Evolutionary conservation across 2,113 vertebrate species (phyloP), one percentile per base, ranked within the genome.

Genomic region (Brienomyrus longianalis): DNA sequence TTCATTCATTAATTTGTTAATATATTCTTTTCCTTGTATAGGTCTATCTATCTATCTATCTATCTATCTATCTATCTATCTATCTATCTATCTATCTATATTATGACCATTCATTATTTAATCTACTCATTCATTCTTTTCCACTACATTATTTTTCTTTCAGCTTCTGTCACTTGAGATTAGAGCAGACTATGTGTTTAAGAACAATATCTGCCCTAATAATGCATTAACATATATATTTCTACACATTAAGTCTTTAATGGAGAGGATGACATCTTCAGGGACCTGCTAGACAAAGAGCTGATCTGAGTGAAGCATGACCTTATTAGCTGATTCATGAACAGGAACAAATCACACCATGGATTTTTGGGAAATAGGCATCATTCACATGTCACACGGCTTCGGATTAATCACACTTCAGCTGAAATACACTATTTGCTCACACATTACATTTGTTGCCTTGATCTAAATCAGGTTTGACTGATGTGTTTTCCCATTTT

Each of bases 161-260:
- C 56, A 77, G 88, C 51, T 84, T 59, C 52, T 89, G 88, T 89
- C 88, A 89, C 52, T 52, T 31, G n/a, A n/a, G 39, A 62, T 89
- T 59, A 84, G 77, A 43, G 23, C 27, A 85, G 77, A 23, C 77
- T 27, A 10, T 47, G 88, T 39, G 31, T 77, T 31, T 77, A 77
- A 35, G 13, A 39, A 77, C 31, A 77, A 77, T 77, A 5, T 3
- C 31, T 77, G 15, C 15, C 74, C 11, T 80, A 80, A 43, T 43
- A 19, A 19, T 43, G 17, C 43, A 48, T 84, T 47, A 48, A 43
- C 17, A 43, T 83, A 21, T 45, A 43, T 83, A 45, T 83, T 83
- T 21, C 43, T 21, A 83, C 43, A 83, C 43, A 8, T 1, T 23
- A n/a, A 83, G 77, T 21, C 15, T 83, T 43, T 83, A 21, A 83